Percentiles rank a stretch among this genome's conserved stretches.
Conservation (phyloP, 2,113 vertebrate genomes). For the Rhea americana region DNA sequence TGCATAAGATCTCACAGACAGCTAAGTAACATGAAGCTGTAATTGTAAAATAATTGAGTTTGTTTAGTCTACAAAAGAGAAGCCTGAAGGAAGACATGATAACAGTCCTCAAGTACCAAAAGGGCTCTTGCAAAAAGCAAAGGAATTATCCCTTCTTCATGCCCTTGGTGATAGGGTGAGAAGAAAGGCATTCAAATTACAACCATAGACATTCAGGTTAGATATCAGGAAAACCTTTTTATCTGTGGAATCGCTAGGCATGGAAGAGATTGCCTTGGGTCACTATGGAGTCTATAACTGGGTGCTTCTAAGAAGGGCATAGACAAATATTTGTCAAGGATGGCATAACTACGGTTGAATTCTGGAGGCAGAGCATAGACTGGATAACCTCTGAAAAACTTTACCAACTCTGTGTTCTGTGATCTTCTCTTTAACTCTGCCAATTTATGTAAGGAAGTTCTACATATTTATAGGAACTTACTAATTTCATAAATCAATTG, state of each 20-base stretch:
- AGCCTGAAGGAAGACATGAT: constrained; percentile 36
- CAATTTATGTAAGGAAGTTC: not conserved
- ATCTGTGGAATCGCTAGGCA: not conserved
- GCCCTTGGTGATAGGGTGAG: constrained; percentile 26
- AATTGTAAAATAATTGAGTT: not conserved
- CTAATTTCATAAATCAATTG: not conserved
- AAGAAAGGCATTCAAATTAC: not conserved
- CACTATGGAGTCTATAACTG: constrained; percentile 1
- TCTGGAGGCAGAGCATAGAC: not conserved
- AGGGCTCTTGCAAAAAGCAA: not conserved
- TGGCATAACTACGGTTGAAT: not conserved
- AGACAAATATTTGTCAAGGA: not conserved
- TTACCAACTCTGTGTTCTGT: not conserved
- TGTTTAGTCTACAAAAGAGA: constrained; percentile 53
- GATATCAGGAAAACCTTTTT: constrained; percentile 16
- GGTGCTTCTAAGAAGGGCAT: not conserved
- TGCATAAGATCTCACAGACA: not conserved
- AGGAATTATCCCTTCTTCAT: not conserved
- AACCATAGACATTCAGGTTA: not conserved
- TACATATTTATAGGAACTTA: not conserved
- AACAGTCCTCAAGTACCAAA: not conserved
- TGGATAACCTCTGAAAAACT: not conserved
- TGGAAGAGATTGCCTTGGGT: constrained; percentile 21
- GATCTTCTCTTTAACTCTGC: not conserved
- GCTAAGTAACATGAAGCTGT: constrained; percentile 12